A percentile compares a stretch with the other conserved stretches of the same genome.
Conservation (phyloP, 2,888 invertebrate genomes). For the Euclidia mi region DNA sequence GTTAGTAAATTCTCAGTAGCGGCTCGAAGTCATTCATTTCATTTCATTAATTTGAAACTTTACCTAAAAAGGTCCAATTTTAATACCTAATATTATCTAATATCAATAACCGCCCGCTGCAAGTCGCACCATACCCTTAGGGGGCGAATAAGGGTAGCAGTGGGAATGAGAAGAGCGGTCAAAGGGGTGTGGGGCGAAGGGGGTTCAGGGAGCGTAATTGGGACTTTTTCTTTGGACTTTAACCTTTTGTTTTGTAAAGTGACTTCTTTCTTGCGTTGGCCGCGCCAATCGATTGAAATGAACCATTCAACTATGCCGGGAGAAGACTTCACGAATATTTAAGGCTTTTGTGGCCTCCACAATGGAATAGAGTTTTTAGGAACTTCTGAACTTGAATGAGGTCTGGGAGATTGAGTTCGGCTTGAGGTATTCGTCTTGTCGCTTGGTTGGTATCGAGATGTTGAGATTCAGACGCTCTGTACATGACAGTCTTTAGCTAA, state of each 20-base stretch:
- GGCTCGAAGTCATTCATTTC: too few relatives aligned
- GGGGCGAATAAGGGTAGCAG: slow-evolving; percentile 46
- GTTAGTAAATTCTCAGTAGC: too few relatives aligned
- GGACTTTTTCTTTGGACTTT: slow-evolving; percentile 88
- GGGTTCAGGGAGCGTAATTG: slow-evolving; percentile 79
- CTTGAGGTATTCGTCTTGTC: too few relatives aligned
- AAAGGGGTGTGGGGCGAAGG: slow-evolving; percentile 25
- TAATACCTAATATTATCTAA: too few relatives aligned
- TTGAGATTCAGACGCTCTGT: too few relatives aligned
- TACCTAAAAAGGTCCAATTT: too few relatives aligned
- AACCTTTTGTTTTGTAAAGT: slow-evolving; percentile 88
- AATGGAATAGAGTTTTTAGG: neutral
- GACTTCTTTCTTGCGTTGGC: slow-evolving; percentile 79
- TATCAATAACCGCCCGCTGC: slow-evolving; percentile 34
- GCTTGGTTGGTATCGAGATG: too few relatives aligned
- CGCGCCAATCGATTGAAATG: slow-evolving; percentile 74
- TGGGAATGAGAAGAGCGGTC: slow-evolving; percentile 53
- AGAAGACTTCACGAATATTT: slow-evolving; percentile 35
- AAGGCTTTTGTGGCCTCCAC: slow-evolving; percentile 6
- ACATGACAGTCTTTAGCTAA: too few relatives aligned
- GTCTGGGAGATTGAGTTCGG: neutral
- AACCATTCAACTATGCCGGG: slow-evolving; percentile 47
- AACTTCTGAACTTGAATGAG: neutral
- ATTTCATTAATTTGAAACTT: too few relatives aligned
- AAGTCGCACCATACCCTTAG: slow-evolving; percentile 46